Percentiles rank a stretch among this genome's conserved stretches.
Conservation (phyloP, 2,888 invertebrate species). For the Antheraea assamensis region DNA sequence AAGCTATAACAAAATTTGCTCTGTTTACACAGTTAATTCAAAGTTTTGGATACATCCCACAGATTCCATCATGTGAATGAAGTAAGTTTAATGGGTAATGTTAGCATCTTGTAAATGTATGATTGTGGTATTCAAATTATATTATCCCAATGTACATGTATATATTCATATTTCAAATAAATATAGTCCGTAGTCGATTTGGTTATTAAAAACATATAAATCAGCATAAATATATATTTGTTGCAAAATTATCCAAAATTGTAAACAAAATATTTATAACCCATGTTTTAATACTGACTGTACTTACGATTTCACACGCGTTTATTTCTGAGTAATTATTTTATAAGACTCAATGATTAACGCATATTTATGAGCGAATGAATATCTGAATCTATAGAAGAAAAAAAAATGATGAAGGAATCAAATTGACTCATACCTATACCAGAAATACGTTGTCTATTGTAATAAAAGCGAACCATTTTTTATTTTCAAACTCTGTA, state of each 20-base stretch:
- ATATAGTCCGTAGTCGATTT: background rate
- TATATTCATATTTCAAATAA: background rate
- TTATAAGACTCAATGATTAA: too few relatives aligned
- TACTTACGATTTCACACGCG: too few relatives aligned
- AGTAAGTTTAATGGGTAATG: constrained; percentile 14
- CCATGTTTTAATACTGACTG: too few relatives aligned
- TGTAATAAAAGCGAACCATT: too few relatives aligned
- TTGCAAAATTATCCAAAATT: background rate
- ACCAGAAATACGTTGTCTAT: too few relatives aligned
- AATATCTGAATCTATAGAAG: too few relatives aligned
- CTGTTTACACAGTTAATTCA: constrained; percentile 9
- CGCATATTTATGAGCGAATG: too few relatives aligned
- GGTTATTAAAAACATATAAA: background rate
- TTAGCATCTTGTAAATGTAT: constrained; percentile 11
- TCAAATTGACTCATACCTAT: too few relatives aligned
- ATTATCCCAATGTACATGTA: background rate
- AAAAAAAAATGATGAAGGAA: too few relatives aligned
- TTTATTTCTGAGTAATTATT: too few relatives aligned
- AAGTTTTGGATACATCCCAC: constrained; percentile 13
- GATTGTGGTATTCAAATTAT: background rate
- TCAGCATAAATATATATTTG: background rate
- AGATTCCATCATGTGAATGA: background rate
- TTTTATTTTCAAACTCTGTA: too few relatives aligned
- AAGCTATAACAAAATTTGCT: background rate
- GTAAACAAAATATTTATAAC: background rate